Conservation (phyloP, 2,113 vertebrate genomes). For the Falcunculus frontatus region DNA sequence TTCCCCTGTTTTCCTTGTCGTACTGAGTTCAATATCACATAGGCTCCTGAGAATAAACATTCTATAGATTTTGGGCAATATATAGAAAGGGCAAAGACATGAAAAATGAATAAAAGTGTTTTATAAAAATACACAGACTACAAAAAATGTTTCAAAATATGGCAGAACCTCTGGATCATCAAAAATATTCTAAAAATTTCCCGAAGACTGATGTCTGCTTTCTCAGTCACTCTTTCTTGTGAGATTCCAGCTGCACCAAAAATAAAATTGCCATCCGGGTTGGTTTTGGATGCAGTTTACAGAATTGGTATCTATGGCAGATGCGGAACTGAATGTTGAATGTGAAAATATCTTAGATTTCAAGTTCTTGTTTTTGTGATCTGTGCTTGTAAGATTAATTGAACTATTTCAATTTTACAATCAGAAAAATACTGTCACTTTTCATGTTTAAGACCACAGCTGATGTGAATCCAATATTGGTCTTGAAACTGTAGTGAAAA, state of each 20-base stretch:
- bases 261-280: not conserved
- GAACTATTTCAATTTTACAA: not conserved
- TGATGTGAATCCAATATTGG: constrained; percentile 33
- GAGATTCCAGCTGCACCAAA: not conserved
- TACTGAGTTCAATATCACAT: not conserved
- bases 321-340: not conserved
- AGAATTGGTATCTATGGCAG: not conserved
- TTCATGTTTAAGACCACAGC: constrained; percentile 2
- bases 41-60: not conserved
- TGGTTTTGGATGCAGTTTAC: not conserved
- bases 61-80: not conserved
- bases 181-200: constrained; percentile 13
- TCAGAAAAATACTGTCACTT: not conserved
- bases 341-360: not conserved
- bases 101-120: not conserved
- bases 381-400: not conserved
- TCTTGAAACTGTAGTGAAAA: constrained; percentile 49
- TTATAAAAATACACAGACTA: not conserved
- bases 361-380: not conserved
- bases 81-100: not conserved
- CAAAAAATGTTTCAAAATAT: not conserved
- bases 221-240: not conserved
- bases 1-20: constrained; percentile 1
- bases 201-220: not conserved
- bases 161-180: not conserved